Evolutionary conservation across 2,888 invertebrate genomes (phyloP).

Genomic region (Diloba caeruleocephala): DNA sequence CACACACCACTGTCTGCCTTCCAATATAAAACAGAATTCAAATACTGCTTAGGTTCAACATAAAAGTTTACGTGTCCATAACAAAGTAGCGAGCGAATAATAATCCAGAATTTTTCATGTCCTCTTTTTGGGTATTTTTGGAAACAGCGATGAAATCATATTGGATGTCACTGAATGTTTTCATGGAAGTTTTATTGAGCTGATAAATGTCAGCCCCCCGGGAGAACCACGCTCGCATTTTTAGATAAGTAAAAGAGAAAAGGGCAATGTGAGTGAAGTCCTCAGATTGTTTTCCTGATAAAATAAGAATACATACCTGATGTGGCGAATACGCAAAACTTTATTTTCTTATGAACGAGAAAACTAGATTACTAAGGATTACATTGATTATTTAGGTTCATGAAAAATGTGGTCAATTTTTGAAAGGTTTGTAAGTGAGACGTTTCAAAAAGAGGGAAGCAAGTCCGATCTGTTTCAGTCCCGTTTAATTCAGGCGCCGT

Average conservation of each 20-base stretch:
- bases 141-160: conserved; percentile 80
- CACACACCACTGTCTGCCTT: conserved; percentile 50
- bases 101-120: conserved; percentile 74
- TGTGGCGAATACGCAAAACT: conserved; percentile 2
- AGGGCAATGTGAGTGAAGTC: conserved; percentile 52
- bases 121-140: conserved; percentile 68
- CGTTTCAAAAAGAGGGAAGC: conserved; percentile 43
- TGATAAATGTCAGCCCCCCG: conserved; percentile 81
- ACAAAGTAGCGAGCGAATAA: conserved; percentile 72
- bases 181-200: conserved; percentile 83
- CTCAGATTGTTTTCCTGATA: conserved; percentile 53
- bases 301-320: conserved; percentile 40
- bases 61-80: conserved; percentile 75
- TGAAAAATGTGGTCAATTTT: conserved; percentile 3
- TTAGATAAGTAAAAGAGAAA: conserved; percentile 74
- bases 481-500: conserved; percentile 77
- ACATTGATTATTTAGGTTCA: background rate
- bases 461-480: conserved; percentile 57
- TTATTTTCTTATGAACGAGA: conserved; percentile 10
- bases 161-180: conserved; percentile 83
- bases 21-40: conserved; percentile 57
- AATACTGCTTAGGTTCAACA: conserved; percentile 63
- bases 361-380: background rate
- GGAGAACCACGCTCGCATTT: conserved; percentile 75
- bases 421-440: conserved; percentile 19